Evolutionary conservation across 2,888 invertebrate species (phyloP).

Genomic region (Tipula vernalis): DNA sequence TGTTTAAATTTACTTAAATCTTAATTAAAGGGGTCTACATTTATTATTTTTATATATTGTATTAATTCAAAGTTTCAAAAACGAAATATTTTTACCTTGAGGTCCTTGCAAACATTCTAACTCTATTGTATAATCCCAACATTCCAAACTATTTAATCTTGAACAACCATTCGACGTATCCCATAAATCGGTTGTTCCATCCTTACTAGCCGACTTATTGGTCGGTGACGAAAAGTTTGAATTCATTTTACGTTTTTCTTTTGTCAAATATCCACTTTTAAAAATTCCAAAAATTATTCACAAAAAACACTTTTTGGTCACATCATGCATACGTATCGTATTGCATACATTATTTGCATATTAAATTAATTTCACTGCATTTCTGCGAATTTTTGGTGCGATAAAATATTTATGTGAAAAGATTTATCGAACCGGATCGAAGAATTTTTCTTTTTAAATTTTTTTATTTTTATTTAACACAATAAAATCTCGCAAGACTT

Average conservation of each 20-base stretch:
- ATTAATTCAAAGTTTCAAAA: not conserved
- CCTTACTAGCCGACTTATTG: not conserved
- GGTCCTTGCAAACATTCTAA: conserved; percentile 66
- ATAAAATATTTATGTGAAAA: not conserved
- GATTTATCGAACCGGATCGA: not conserved
- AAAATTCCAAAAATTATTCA: not conserved
- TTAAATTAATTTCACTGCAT: not conserved
- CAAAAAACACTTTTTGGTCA: not conserved
- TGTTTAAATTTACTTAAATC: too few species aligned
- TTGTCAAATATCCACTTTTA: not conserved
- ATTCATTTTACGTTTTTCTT: not conserved
- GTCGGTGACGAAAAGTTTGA: not conserved
- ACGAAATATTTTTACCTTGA: conserved; percentile 45
- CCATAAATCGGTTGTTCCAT: not conserved
- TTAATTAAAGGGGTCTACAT: not conserved
- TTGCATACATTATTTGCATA: not conserved
- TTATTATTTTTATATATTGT: not conserved
- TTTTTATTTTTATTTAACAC: not conserved
- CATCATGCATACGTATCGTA: not conserved
- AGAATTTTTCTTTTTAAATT: conserved; percentile 4
- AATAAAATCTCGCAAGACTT: not conserved
- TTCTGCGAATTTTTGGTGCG: conserved; percentile 11
- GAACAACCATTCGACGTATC: conserved; percentile 23
- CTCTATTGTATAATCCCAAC: conserved; percentile 77
- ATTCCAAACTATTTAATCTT: conserved; percentile 55